Evolutionary conservation across 2,888 invertebrate genomes (phyloP).

Genomic region (Mystacides longicornis): DNA sequence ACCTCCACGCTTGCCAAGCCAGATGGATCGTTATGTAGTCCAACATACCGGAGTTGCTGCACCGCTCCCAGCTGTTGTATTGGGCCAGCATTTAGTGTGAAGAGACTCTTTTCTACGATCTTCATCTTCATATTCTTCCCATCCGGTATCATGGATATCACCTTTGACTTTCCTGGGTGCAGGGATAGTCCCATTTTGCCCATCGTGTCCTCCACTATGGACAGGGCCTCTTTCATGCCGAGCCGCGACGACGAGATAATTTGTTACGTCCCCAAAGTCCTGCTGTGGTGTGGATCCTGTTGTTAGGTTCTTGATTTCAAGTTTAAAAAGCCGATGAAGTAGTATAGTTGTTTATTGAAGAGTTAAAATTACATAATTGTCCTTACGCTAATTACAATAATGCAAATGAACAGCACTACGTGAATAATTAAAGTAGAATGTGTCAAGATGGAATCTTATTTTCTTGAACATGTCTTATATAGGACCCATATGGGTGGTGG

Average conservation of each 20-base stretch:
- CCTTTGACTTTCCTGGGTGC: neutral
- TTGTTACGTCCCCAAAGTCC: too few relatives aligned
- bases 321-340: too few relatives aligned
- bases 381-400: too few relatives aligned
- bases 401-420: too few relatives aligned
- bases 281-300: too few relatives aligned
- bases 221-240: neutral
- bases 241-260: slow-evolving; percentile 29
- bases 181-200: neutral
- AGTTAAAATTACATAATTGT: too few relatives aligned
- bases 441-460: too few relatives aligned
- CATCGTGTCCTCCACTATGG: neutral
- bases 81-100: neutral
- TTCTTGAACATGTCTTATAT: too few relatives aligned
- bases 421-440: too few relatives aligned
- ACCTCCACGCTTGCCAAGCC: neutral
- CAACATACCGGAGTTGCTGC: slow-evolving; percentile 5
- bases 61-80: neutral
- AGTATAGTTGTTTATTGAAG: too few relatives aligned
- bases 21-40: neutral
- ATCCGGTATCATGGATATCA: neutral
- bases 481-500: too few relatives aligned
- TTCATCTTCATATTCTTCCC: slow-evolving; percentile 2
- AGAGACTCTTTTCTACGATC: neutral
- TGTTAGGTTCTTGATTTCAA: too few relatives aligned